Base-by-base conservation (phyloP, 2,113 vertebrate genomes). In the Ageneiosus marmoratus region DNA sequence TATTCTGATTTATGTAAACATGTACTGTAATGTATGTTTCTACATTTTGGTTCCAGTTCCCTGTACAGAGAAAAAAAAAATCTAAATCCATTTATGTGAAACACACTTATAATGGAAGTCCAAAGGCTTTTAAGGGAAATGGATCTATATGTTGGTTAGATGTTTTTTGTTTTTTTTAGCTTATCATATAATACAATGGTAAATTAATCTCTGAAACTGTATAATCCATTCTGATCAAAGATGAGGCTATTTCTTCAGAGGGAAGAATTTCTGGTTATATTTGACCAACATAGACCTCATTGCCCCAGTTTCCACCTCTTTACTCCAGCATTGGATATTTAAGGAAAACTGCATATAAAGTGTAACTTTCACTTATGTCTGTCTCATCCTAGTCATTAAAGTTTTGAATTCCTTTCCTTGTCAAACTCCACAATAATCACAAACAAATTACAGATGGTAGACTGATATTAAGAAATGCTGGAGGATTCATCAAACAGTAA, bases 1-100 rank as follows among this genome's bases (percentile, higher is more conserved):
- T 44, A 82, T 77, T 80, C 62, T 70, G 67, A 78, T 56, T 77
- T 63, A 77, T 79, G 60, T 4, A 34, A 29, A 27, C 48, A 60
- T 78, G 51, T n/a, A 58, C 13, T 50, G 60, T n/a, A 58, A 1
- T 50, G 60, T 29, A 15, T 67, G 22, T 67, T 67, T 32, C 20
- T 67, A 62, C 29, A 72, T 56, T 80, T 56, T 56, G 29, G 32
- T 51, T 72, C 15, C 34, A 72, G 34, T 53, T 80, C 24, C n/a
- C 12, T 72, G 4, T 48, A 27, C 8, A 16, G 12, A 8, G 12
- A 27, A 48, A 72, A 27, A 48, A 72, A 27, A 24, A 72, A 72
- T 10, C 44, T 44, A 44, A 41, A 44, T 70, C 20, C 11, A 73
- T 27, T 73, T 7, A 29, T 8, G 4, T 74, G 15, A 74, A 48